Conservation (phyloP, 2,888 invertebrate genomes). For the Drosophila testacea region DNA sequence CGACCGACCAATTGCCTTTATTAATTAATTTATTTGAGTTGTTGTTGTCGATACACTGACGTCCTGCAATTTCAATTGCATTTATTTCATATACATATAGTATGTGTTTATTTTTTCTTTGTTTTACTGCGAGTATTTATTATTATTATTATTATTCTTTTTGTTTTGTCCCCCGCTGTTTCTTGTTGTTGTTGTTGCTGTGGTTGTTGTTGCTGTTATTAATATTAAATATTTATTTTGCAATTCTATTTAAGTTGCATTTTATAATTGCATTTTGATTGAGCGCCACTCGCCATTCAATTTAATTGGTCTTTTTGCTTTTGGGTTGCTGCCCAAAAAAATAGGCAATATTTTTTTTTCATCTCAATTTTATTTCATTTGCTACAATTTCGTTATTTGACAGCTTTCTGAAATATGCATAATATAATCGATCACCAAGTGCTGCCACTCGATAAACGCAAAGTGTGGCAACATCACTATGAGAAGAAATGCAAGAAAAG, state of each 20-base stretch:
- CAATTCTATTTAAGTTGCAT: constrained; percentile 77
- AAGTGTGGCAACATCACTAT: background rate
- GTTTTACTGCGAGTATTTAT: constrained; percentile 25
- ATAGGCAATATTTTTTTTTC: constrained; percentile 30
- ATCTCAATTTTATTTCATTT: constrained; percentile 3
- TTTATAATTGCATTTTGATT: constrained; percentile 76
- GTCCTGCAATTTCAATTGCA: constrained; percentile 41
- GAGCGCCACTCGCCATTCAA: constrained; percentile 41
- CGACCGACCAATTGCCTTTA: constrained; percentile 60
- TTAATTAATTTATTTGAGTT: constrained; percentile 77
- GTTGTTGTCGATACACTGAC: constrained; percentile 16
- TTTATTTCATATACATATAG: constrained; percentile 28
- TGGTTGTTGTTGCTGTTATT: constrained; percentile 50
- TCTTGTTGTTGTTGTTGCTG: constrained; percentile 14
- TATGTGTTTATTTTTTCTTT: constrained; percentile 19
- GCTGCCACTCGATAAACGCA: background rate
- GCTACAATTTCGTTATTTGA: constrained; percentile 6
- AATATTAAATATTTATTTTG: constrained; percentile 79
- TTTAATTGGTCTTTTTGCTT: constrained; percentile 45
- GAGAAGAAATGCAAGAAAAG: background rate
- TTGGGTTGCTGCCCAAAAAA: constrained; percentile 19
- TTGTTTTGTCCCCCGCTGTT: constrained; percentile 17
- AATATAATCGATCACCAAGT: constrained; percentile 5
- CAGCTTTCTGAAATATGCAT: background rate
- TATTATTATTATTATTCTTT: constrained; percentile 5